phyloP scores from a whole-genome alignment of 2,888 invertebrate genomes.

The Abscondita cerata region DNA sequence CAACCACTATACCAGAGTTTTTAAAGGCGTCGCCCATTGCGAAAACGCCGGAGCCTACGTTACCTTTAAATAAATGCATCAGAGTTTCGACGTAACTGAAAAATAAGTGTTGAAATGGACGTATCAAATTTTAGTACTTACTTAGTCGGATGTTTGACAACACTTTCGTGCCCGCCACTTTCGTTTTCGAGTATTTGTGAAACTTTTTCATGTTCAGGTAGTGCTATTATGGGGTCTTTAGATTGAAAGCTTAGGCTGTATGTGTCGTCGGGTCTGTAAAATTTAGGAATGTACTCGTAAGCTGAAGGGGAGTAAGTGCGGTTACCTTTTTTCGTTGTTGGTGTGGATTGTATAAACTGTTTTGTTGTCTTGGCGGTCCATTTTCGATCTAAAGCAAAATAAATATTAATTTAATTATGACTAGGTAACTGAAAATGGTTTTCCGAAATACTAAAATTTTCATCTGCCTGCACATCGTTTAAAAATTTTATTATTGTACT shows the following conservation, averaged over 20 bases:
- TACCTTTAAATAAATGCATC: slow-evolving; percentile 93
- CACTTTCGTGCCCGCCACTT: slow-evolving; percentile 58
- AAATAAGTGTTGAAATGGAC: slow-evolving; percentile 9
- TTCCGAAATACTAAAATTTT: too few species aligned
- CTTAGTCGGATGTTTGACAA: slow-evolving; percentile 71
- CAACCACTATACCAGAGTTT: slow-evolving; percentile 88
- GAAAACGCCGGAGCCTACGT: slow-evolving; percentile 94
- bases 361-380: slow-evolving; percentile 13
- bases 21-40: slow-evolving; percentile 95
- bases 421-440: too few species aligned
- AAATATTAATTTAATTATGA: too few species aligned
- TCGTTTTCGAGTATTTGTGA: slow-evolving; percentile 52
- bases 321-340: neutral
- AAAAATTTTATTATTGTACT: too few species aligned
- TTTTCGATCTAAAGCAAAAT: slow-evolving; percentile 25
- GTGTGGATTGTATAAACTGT: too few species aligned
- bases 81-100: slow-evolving; percentile 84
- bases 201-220: slow-evolving; percentile 50
- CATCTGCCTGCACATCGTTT: too few species aligned
- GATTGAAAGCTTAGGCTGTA: slow-evolving; percentile 61
- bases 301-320: slow-evolving; percentile 27
- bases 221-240: slow-evolving; percentile 62
- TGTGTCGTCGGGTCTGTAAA: slow-evolving; percentile 47
- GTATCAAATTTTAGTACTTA: slow-evolving; percentile 57
- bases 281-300: slow-evolving; percentile 16